Percentiles rank a stretch among this genome's conserved stretches.
These are phyloP conservation scores for Hypothenemus hampei DNA, from an alignment of 1,140 invertebrate genomes.

Conservation along the genomic window DNA sequence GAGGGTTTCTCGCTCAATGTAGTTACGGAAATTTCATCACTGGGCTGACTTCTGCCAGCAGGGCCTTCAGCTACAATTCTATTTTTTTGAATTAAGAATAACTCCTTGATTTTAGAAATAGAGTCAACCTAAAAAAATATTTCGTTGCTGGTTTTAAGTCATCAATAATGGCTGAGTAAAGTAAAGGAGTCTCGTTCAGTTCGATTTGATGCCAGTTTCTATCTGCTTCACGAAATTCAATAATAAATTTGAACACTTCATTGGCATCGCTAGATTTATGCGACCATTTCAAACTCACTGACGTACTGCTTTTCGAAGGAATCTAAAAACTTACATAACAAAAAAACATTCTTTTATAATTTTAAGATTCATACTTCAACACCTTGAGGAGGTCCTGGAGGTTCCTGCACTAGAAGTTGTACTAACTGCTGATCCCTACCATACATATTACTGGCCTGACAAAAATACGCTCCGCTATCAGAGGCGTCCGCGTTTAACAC, in stretches of 20 bases:
- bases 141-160: conserved; percentile 72
- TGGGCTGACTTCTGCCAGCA: conserved; percentile 66
- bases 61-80: conserved; percentile 71
- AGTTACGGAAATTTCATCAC: conserved; percentile 60
- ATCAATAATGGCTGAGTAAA: conserved; percentile 59
- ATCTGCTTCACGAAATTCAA: conserved; percentile 65
- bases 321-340: conserved; percentile 2
- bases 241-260: conserved; percentile 67
- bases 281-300: conserved; percentile 71
- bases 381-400: conserved; percentile 63
- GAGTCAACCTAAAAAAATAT: conserved; percentile 55
- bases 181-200: conserved; percentile 55
- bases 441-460: conserved; percentile 74
- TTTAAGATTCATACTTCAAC: conserved; percentile 55
- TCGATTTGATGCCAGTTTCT: conserved; percentile 63
- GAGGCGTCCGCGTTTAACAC: conserved; percentile 65
- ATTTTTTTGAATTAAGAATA: background rate
- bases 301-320: conserved; percentile 53
- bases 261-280: conserved; percentile 61
- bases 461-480: conserved; percentile 79
- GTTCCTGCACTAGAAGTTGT: conserved; percentile 76
- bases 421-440: conserved; percentile 78
- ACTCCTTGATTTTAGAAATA: background rate
- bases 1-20: conserved; percentile 75
- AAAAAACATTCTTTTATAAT: too few species aligned